Base-by-base conservation (phyloP, 2,888 invertebrate genomes). In the Dendrolimus pini region DNA sequence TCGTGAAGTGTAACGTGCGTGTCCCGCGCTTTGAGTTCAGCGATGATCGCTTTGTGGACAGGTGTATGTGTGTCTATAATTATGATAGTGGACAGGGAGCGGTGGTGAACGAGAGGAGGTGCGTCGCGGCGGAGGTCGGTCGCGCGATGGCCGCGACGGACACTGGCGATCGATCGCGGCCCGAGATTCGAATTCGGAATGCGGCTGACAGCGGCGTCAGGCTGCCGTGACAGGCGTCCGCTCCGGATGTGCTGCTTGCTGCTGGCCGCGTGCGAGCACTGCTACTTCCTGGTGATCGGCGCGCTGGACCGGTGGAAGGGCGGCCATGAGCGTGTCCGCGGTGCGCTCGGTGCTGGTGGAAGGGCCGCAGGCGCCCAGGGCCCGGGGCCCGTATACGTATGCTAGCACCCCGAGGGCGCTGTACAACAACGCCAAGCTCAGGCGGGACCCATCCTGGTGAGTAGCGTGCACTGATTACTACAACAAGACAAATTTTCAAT, bases 401-500 rank as follows among this genome's bases (percentile, higher is more conserved):
- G 90, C 92, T 74, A 93, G 92, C 80, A 91, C 92, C n/a, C 93
- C 93, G 7, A 78, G 92, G 56, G 93, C 92, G 9, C 84, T 93
- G 54, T 93, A 92, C 81, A 89, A 90, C 74, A 93, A 93, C 73
- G 82, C 83, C 62, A 93, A 93, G 69, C 88, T 93, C 69, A 78
- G 73, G 67, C 78, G 72, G 60, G 82, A 86, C 53, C 87, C 89
- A 1, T 81, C 88, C 6, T 90, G 90, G 91, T 90, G 61, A 78
- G 87, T 75, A 1, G n/a, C 30, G 30, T 6, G 30, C 30, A 30
- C 30, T 6, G 3, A 30, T 30, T 30, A 30, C 0, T 30, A 6
- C 6, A 30, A 30, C 30, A 6, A 30, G 30, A 30, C 30, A 30
- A 30, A 30, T 14, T 14, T 14, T 14, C 14, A 14, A 14, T 18